Evolutionary conservation across 1,140 invertebrate species (phyloP).

Genomic region (Archivesica marissinica): DNA sequence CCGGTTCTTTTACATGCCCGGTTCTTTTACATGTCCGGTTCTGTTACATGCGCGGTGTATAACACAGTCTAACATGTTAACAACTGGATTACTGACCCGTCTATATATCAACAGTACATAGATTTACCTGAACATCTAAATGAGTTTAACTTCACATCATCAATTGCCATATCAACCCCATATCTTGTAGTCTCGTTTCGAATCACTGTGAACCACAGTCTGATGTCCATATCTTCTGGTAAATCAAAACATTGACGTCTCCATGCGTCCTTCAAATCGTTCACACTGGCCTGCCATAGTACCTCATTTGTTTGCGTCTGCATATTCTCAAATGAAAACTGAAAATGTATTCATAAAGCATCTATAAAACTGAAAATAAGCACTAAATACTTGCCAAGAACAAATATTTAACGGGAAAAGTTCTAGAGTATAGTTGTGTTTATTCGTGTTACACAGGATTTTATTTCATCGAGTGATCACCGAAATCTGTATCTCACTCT

Average conservation of each 20-base stretch:
- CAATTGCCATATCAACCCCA: constrained; percentile 73
- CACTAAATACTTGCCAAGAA: neutral
- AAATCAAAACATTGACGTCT: constrained; percentile 65
- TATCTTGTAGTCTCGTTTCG: constrained; percentile 42
- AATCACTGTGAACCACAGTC: constrained; percentile 65
- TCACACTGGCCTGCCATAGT: neutral
- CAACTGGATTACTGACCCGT: too few species aligned
- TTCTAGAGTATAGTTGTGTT: neutral
- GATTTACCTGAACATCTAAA: constrained; percentile 32
- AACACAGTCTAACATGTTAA: too few species aligned
- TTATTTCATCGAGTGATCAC: too few species aligned
- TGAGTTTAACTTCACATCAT: constrained; percentile 65
- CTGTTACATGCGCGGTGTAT: too few species aligned
- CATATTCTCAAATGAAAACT: neutral
- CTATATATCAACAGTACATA: too few species aligned
- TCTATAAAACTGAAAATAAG: neutral
- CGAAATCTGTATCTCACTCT: too few species aligned
- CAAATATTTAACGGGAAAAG: too few species aligned
- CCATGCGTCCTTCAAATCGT: constrained; percentile 61
- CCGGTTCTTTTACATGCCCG: too few species aligned
- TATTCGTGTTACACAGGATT: neutral
- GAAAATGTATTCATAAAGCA: neutral
- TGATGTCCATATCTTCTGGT: constrained; percentile 53
- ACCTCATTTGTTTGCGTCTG: neutral
- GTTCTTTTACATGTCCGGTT: too few species aligned